phyloP scores from a whole-genome alignment of 2,888 invertebrate species.

The Drosophila niveifrons region DNA sequence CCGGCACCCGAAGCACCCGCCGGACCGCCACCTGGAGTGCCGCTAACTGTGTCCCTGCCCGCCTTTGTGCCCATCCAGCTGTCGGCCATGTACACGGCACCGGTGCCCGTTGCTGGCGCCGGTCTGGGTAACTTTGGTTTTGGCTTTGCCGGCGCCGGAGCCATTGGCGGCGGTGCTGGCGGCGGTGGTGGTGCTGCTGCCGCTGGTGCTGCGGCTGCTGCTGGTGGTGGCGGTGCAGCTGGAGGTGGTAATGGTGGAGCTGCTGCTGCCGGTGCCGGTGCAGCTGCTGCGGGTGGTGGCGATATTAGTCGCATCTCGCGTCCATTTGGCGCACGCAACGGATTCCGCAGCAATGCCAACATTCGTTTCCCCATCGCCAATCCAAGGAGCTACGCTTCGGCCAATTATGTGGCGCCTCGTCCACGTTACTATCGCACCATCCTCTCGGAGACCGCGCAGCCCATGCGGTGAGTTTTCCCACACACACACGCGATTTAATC shows the following conservation, averaged over 20 bases:
- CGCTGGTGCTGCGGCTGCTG: not conserved
- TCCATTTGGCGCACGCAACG: conserved; percentile 6
- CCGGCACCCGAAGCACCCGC: conserved; percentile 55
- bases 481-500: not conserved
- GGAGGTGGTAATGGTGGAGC: conserved; percentile 9
- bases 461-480: conserved; percentile 52
- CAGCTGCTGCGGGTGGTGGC: not conserved
- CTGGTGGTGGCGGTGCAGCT: not conserved
- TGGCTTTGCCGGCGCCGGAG: conserved; percentile 29
- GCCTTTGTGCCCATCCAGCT: conserved; percentile 84
- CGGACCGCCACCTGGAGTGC: conserved; percentile 79
- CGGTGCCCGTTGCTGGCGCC: conserved; percentile 62
- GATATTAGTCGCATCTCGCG: conserved; percentile 24
- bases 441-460: conserved; percentile 33
- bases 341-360: conserved; percentile 19
- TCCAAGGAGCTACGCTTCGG: conserved; percentile 75
- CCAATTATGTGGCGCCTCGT: conserved; percentile 74
- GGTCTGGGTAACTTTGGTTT: conserved; percentile 52
- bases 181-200: conserved; percentile 14
- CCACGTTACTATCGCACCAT: conserved; percentile 75
- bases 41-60: conserved; percentile 83
- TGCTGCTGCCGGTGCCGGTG: not conserved
- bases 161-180: conserved; percentile 22
- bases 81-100: conserved; percentile 85
- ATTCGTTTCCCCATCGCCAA: conserved; percentile 76